Evolutionary conservation across 2,888 invertebrate species (phyloP), one percentile per base, ranked within the genome.

Genomic region (Cheilosia soror): DNA sequence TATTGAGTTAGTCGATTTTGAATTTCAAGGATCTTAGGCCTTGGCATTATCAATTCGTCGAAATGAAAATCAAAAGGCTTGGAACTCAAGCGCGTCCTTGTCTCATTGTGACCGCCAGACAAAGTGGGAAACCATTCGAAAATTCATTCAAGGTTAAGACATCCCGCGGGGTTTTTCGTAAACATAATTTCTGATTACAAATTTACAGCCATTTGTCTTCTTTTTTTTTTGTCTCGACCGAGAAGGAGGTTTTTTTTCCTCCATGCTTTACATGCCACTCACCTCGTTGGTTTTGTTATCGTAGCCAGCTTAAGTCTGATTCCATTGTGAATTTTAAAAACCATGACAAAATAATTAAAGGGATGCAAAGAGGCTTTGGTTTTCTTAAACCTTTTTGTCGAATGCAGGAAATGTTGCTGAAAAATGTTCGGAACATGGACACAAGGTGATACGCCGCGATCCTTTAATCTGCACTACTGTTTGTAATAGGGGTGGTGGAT

Each of bases 311-410:
- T 69, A 69, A 47, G 47, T n/a, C 47, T 69, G 69, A 69, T 47
- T 58, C 71, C 49, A 71, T 58, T 71, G 49, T 71, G 58, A 71
- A 71, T 71, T 71, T 71, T 71, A 58, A 71, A 5, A 71, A 58
- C 44, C 57, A 58, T 57, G 57, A 69, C 69, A 69, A 58, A 57
- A 47, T 69, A 69, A 69, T 69, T 69, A 69, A 69, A 69, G 58
- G 57, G 69, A 47, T 69, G 57, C 57, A 58, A 58, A 57, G 57
- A 31, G 58, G 58, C 47, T 33, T 58, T 69, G 57, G 11, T 20
- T 20, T 20, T 20, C 42, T 31, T 47, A 31, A n/a, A 51, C 11
- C n/a, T 15, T n/a, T n/a, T n/a, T 66, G 51, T 37, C 40, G 51
- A 42, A 55, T 55, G 20, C 31, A 33, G 44, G 53, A 40, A 47